Evolutionary conservation across 2,113 vertebrate genomes (phyloP), one percentile per base, ranked within the genome.

Genomic region (Heloderma charlesbogerti): DNA sequence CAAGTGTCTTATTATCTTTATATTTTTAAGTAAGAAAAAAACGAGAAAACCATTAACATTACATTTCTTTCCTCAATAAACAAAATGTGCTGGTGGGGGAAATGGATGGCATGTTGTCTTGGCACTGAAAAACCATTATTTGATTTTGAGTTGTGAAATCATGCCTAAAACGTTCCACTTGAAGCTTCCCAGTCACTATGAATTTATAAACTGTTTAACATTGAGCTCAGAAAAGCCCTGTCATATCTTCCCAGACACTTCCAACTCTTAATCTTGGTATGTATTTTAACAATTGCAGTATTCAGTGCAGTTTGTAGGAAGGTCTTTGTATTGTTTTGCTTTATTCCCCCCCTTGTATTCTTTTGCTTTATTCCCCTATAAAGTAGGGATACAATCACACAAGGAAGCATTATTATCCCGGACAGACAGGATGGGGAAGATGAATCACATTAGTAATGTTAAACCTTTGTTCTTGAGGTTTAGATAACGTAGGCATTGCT

Each of bases 401-500:
- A 88, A 79, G 74, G 3, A 89, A 92, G 84, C 63, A 91, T 88
- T 93, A 75, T 94, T 95, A 94, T 91, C 92, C 92, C 90, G 92
- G 90, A 90, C 89, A 90, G 78, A n/a, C 29, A 79, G 88, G 87
- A 66, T 79, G 45, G 18, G 75, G 90, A 95, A 94, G 93, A 95
- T 94, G 96, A 93, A 91, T 87, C 54, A 87, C 93, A 94, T 95
- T 95, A 95, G 93, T 93, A 94, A 94, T 93, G 92, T 96, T 91
- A 94, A 84, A 96, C 91, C 89, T 92, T 89, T 95, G 93, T 94
- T 92, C 83, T 82, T 0, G 0, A 93, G 93, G 92, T 95, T 96
- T 95, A 95, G 92, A 93, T 95, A 95, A 94, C 91, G 95, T 95
- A 95, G 93, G 90, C 86, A 34, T 9, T 2, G 94, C 93, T 91